Base-by-base conservation (phyloP, 2,888 invertebrate species). In the Kryphioiulus occultus region DNA sequence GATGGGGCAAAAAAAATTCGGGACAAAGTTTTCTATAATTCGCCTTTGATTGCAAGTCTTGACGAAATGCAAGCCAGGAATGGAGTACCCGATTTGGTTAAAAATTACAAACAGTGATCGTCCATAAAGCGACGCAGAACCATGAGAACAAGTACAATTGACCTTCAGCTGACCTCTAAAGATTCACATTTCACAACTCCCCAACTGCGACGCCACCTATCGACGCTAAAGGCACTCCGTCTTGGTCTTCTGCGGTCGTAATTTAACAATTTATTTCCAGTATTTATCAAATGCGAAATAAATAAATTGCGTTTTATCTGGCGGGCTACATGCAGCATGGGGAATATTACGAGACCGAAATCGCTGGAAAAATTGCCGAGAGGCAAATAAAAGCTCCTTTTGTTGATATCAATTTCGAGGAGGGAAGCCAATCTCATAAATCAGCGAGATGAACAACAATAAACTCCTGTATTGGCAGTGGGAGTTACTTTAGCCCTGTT, bases 331-430 rank as follows among this genome's bases (percentile, higher is more conserved):
- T 12, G 68, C 10, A 68, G 26, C 68, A 12, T 3, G 68, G 68
- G 68, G 26, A 68, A 26, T 68, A 26, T 68, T 26, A 68, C 26
- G 68, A 68, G n/a, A 26, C 68, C 68, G 68, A 68, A 68, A 68
- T 68, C 68, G 68, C 26, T 68, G 26, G 26, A 68, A 68, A 68
- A 68, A 68, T 68, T 26, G 26, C 68, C 68, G 68, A 68, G 68
- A 68, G 68, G 68, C 68, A 68, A 68, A 68, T 68, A 68, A 68
- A 68, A 68, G 26, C 68, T 68, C 68, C 68, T 26, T 68, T 68
- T 26, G 68, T 68, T 68, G 68, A 68, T 68, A 68, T 68, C 68
- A 68, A 68, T 68, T 68, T 68, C 68, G 26, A 68, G 26, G 68
- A 68, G 68, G 26, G 68, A 68, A 68, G 26, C 68, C 68, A 68